Conservation (phyloP, 2,113 vertebrate genomes). For the Anser cygnoides region DNA sequence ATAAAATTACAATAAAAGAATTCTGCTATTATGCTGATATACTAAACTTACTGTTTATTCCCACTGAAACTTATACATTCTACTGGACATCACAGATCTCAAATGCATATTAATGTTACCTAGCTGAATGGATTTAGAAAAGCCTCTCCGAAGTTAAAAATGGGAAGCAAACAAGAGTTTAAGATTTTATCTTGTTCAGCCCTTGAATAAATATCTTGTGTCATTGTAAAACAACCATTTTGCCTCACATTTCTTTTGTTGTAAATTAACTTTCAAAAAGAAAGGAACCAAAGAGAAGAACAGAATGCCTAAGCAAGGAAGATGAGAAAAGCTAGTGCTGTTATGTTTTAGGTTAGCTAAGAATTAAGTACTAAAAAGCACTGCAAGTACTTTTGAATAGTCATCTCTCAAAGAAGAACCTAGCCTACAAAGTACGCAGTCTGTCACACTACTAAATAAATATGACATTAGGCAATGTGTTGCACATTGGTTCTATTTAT, state of each 20-base stretch:
- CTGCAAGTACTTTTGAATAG: background rate
- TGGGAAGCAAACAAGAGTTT: no score
- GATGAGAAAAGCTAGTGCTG: background rate
- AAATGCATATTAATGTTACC: background rate
- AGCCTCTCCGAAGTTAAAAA: background rate
- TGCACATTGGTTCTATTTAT: background rate
- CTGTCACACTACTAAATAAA: background rate
- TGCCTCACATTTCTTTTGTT: background rate
- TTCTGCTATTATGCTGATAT: background rate
- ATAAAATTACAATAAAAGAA: background rate
- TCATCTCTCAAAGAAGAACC: background rate
- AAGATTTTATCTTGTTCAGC: background rate
- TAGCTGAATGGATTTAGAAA: background rate
- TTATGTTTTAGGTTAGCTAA: background rate
- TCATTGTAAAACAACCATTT: background rate
- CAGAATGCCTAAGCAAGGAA: background rate
- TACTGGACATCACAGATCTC: background rate
- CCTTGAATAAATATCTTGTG: background rate
- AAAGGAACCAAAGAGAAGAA: background rate
- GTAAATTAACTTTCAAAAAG: background rate
- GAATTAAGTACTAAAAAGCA: background rate
- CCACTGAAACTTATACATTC: background rate
- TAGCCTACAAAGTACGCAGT: background rate
- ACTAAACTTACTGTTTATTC: background rate
- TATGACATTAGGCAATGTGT: background rate